Evolutionary conservation across 2,888 invertebrate species (phyloP).

Genomic region (Catocala fraxini): DNA sequence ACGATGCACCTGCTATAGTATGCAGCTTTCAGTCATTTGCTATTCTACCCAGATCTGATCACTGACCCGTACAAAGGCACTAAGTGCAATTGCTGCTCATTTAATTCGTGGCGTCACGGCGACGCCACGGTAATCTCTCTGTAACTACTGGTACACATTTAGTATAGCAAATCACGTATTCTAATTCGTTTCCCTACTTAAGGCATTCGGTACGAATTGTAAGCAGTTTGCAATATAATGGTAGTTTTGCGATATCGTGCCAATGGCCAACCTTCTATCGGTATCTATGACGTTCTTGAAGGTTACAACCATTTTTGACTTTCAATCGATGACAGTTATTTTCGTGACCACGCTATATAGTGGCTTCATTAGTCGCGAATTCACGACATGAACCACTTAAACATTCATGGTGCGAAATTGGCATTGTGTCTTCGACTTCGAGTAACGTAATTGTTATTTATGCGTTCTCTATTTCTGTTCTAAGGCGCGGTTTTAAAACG

Average conservation of each 20-base stretch:
- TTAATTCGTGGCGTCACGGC: not conserved
- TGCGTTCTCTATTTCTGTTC: not conserved
- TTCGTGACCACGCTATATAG: not conserved
- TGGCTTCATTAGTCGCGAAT: not conserved
- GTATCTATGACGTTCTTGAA: not conserved
- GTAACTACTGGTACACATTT: not conserved
- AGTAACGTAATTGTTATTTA: not conserved
- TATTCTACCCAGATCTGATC: not conserved
- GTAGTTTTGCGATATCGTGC: not conserved
- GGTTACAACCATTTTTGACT: not conserved
- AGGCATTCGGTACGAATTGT: not conserved
- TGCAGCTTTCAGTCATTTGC: constrained; percentile 3
- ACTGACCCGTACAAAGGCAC: not conserved
- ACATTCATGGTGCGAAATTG: not conserved
- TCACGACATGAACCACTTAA: not conserved
- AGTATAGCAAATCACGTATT: not conserved
- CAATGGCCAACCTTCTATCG: not conserved
- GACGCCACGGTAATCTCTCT: not conserved
- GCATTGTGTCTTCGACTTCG: constrained; percentile 1
- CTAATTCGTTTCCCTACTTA: not conserved
- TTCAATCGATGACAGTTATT: not conserved
- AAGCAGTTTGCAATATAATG: not conserved
- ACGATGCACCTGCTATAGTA: not conserved
- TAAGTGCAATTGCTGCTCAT: not conserved
- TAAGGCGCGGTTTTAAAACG: not conserved